Conservation (phyloP, 2,113 vertebrate species). For the Poecilia latipinna region DNA sequence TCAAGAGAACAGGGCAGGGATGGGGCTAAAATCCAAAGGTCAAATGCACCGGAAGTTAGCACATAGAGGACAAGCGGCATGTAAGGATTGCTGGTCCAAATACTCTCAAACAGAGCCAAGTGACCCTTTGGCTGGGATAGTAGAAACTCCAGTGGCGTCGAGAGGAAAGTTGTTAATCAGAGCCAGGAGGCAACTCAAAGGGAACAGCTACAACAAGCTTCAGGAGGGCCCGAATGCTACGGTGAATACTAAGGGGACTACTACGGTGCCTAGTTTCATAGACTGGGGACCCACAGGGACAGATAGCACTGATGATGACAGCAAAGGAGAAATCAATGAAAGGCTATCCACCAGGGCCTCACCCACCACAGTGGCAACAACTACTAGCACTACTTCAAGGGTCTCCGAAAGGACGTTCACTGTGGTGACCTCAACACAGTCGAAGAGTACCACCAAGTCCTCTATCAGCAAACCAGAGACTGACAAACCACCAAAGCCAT, state of each 20-base stretch:
- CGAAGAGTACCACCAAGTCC: conserved; percentile 79
- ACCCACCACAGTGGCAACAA: conserved; percentile 70
- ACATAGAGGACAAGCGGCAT: conserved; percentile 60
- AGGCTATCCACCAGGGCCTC: conserved; percentile 71
- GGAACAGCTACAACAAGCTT: conserved; percentile 74
- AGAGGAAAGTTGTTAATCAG: conserved; percentile 70
- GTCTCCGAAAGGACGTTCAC: conserved; percentile 76
- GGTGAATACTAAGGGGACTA: conserved; percentile 70
- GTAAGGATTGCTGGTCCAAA: conserved; percentile 71
- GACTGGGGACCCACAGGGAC: conserved; percentile 84
- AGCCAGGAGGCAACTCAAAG: conserved; percentile 79
- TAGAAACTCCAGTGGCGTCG: conserved; percentile 50
- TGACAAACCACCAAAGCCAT: conserved; percentile 80
- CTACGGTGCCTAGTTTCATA: conserved; percentile 83
- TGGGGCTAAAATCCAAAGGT: conserved; percentile 49
- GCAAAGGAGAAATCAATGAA: conserved; percentile 63
- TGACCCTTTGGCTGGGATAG: conserved; percentile 48
- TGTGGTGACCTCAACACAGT: conserved; percentile 72
- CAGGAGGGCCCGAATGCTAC: conserved; percentile 82
- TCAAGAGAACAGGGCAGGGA: conserved; percentile 58
- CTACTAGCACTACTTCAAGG: conserved; percentile 73
- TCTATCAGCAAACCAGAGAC: conserved; percentile 69
- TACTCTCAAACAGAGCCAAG: conserved; percentile 59
- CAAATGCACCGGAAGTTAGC: conserved; percentile 63
- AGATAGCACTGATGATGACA: conserved; percentile 72